These are phyloP conservation scores for Molothrus ater DNA, from an alignment of 2,797 vertebrate species.

Conservation along the genomic window DNA sequence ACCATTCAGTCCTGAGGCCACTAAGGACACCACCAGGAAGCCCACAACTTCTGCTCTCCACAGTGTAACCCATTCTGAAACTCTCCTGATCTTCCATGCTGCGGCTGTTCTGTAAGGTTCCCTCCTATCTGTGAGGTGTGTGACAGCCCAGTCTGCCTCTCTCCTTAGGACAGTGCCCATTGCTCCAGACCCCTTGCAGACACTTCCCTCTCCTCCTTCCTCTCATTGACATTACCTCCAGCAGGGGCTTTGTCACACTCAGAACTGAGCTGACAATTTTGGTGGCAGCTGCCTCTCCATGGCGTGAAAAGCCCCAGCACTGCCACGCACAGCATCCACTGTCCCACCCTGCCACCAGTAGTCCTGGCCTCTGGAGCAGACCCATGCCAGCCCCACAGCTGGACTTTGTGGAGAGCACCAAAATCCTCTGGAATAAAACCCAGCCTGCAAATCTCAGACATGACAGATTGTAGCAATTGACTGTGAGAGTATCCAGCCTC, in stretches of 20 bases:
- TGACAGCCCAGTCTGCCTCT: neutral
- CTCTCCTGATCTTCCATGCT: neutral
- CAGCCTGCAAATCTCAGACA: neutral
- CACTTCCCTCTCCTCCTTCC: neutral
- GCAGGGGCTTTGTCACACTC: neutral
- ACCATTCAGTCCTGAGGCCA: too few relatives aligned
- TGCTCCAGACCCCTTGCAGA: neutral
- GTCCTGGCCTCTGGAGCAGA: accelerated
- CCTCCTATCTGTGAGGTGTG: neutral
- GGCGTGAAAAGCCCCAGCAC: neutral
- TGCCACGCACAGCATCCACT: accelerated
- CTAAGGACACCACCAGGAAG: neutral
- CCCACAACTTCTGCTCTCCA: neutral
- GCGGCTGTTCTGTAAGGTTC: neutral
- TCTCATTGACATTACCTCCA: neutral
- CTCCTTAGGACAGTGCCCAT: neutral
- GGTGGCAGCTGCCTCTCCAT: neutral
- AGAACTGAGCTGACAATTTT: neutral
- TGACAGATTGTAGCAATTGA: conserved; percentile 1
- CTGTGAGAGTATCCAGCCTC: conserved; percentile 26
- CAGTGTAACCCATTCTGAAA: neutral
- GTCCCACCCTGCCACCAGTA: accelerated
- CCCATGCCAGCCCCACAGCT: neutral
- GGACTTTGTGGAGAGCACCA: neutral
- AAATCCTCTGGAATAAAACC: neutral